phyloP scores from a whole-genome alignment of 1,140 invertebrate species.

The Phortica variegata region DNA sequence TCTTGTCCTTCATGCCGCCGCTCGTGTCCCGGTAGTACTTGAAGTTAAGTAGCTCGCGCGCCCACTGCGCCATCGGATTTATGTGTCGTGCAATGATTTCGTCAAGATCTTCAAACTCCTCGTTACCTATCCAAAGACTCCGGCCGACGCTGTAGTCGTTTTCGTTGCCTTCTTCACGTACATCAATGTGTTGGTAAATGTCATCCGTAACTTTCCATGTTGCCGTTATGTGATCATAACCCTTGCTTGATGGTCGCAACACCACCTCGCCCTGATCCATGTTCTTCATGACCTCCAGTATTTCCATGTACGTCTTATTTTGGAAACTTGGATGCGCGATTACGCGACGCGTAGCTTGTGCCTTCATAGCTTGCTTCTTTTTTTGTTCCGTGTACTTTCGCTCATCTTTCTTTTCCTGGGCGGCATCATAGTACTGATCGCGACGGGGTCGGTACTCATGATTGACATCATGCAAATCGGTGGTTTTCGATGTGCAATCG shows the following conservation, averaged over 20 bases:
- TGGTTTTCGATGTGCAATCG: conserved; percentile 90
- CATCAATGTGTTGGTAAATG: conserved; percentile 94
- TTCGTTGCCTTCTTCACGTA: conserved; percentile 94
- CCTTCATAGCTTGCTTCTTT: conserved; percentile 71
- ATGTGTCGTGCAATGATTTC: conserved; percentile 97
- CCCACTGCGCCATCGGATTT: conserved; percentile 92
- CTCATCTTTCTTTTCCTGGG: conserved; percentile 74
- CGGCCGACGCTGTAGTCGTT: conserved; percentile 94
- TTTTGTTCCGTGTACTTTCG: conserved; percentile 79
- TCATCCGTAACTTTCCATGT: conserved; percentile 97
- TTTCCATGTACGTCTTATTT: conserved; percentile 92
- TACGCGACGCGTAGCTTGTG: conserved; percentile 87
- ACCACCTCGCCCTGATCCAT: conserved; percentile 97
- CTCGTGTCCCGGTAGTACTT: conserved; percentile 83
- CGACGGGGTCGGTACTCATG: conserved; percentile 86
- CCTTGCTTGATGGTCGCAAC: conserved; percentile 94
- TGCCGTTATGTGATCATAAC: conserved; percentile 92
- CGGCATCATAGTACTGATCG: conserved; percentile 92
- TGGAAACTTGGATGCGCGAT: conserved; percentile 98
- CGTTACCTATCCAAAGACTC: conserved; percentile 78
- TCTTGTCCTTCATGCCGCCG: conserved; percentile 75
- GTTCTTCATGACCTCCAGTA: conserved; percentile 84
- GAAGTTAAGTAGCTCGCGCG: conserved; percentile 86
- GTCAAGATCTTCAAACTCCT: conserved; percentile 97
- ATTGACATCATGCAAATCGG: conserved; percentile 89